Conservation (phyloP, 2,113 vertebrate genomes). For the Phalacrocorax aristotelis region DNA sequence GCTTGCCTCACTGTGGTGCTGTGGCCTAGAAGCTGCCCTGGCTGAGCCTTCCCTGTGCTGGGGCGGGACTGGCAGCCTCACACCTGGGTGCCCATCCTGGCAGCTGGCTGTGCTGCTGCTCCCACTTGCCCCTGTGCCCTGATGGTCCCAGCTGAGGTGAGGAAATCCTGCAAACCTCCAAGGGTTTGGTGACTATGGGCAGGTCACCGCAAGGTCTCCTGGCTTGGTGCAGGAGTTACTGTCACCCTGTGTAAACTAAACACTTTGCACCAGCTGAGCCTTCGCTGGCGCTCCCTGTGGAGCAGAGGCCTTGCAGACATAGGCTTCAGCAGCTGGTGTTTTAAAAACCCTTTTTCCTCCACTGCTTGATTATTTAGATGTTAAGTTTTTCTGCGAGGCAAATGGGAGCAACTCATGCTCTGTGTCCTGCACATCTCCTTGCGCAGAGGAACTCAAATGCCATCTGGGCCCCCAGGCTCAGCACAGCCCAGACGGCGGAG, state of each 20-base stretch:
- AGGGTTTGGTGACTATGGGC: not conserved
- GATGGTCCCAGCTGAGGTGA: not conserved
- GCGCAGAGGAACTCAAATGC: not conserved
- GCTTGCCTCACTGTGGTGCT: not conserved
- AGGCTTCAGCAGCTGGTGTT: not conserved
- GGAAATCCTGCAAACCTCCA: not conserved
- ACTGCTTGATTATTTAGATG: not conserved
- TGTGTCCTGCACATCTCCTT: not conserved
- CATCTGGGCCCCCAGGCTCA: not conserved
- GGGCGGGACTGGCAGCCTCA: not conserved
- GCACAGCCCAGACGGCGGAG: not conserved
- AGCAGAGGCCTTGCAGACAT: not conserved
- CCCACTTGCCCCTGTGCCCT: not conserved
- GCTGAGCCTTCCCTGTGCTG: not conserved
- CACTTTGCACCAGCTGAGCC: not conserved
- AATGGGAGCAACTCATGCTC: not conserved
- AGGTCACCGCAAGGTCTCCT: not conserved
- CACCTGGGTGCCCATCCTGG: fast-evolving
- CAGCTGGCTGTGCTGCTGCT: not conserved
- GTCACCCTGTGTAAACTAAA: not conserved
- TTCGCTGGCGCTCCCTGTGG: not conserved
- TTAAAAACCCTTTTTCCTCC: not conserved
- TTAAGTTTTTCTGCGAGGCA: not conserved
- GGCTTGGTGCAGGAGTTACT: not conserved
- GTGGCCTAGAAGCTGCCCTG: not conserved